These are phyloP conservation scores for Blera fallax DNA, from an alignment of 2,888 invertebrate genomes.

Conservation along the genomic window DNA sequence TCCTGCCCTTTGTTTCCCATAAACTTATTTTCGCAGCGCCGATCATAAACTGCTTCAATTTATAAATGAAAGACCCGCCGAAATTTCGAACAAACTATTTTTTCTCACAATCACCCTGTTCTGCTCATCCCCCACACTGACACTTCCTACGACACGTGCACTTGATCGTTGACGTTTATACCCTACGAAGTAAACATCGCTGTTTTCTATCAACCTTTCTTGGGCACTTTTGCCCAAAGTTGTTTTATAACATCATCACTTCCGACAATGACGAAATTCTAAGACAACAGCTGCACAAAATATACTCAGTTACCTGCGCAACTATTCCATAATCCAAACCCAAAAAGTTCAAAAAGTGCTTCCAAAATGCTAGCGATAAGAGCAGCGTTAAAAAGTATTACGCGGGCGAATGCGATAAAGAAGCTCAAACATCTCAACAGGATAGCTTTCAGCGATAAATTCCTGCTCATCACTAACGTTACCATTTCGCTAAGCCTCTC, in stretches of 20 bases:
- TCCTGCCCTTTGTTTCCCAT: too few relatives aligned
- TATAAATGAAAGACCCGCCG: too few relatives aligned
- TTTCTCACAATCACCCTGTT: background rate
- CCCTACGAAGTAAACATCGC: constrained; percentile 38
- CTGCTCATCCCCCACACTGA: background rate
- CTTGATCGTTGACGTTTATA: constrained; percentile 3
- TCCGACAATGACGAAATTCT: constrained; percentile 32
- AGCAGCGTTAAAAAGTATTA: constrained; percentile 43
- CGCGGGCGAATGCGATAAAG: constrained; percentile 28
- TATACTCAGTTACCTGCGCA: constrained; percentile 1
- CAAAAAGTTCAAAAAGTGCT: background rate
- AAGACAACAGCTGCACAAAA: background rate
- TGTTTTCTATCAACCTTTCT: background rate
- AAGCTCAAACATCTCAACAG: constrained; percentile 77
- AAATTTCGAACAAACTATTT: too few relatives aligned
- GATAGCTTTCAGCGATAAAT: constrained; percentile 85
- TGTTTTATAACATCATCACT: constrained; percentile 34
- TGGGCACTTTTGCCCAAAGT: background rate
- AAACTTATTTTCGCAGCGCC: too few relatives aligned
- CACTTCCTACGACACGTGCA: background rate
- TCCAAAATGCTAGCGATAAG: constrained; percentile 42
- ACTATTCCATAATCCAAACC: background rate
- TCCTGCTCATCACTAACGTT: constrained; percentile 90
- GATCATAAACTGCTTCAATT: too few relatives aligned
- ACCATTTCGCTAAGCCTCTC: constrained; percentile 89